These are phyloP conservation scores for Chymomyza costata DNA, from an alignment of 1,140 invertebrate genomes.

Conservation along the genomic window DNA sequence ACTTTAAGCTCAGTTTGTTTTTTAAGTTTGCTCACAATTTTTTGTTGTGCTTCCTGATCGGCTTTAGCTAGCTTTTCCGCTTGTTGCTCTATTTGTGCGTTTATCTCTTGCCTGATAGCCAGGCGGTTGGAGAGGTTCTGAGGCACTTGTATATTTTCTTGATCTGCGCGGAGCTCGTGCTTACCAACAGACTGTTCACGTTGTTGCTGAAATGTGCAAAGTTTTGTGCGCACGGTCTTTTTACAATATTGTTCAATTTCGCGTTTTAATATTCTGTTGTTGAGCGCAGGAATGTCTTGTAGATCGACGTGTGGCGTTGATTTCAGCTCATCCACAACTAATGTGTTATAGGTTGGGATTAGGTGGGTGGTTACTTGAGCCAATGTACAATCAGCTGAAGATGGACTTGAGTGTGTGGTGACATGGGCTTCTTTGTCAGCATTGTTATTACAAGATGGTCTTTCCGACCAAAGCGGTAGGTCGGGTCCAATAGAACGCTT, in stretches of 20 bases:
- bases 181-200: conserved; percentile 19
- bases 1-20: conserved; percentile 44
- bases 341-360: no score
- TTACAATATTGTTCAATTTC: conserved; percentile 47
- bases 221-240: conserved; percentile 32
- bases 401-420: no score
- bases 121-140: not conserved
- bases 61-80: conserved; percentile 41
- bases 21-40: conserved; percentile 27
- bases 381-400: no score
- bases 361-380: no score
- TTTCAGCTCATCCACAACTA: no score
- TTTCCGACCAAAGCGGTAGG: not conserved
- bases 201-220: conserved; percentile 34
- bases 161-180: not conserved
- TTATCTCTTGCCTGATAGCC: conserved; percentile 17
- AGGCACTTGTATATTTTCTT: conserved; percentile 4
- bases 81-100: conserved; percentile 29
- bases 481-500: conserved; percentile 43
- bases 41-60: conserved; percentile 44
- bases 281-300: conserved; percentile 37
- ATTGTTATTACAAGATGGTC: no score
- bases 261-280: conserved; percentile 39
- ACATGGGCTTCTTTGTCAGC: not conserved
- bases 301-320: no score